Conservation (phyloP, 2,113 vertebrate genomes). For the Guaruba guarouba region DNA sequence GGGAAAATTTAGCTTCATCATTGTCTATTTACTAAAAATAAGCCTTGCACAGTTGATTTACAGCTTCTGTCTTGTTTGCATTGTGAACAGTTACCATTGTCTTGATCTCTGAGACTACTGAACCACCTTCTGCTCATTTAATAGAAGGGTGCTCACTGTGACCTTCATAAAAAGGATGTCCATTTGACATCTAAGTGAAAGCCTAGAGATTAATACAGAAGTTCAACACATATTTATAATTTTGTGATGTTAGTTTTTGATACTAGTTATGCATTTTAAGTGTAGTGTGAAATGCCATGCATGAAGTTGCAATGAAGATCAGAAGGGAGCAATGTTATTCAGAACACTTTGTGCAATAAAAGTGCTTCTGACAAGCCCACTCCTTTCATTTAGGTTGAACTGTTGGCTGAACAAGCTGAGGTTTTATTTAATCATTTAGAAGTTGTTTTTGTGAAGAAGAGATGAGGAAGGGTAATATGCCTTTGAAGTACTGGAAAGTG, state of each 20-base stretch:
- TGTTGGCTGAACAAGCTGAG: neutral
- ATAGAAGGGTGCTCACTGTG: neutral
- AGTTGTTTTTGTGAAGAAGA: neutral
- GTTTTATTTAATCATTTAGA: neutral
- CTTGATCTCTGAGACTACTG: neutral
- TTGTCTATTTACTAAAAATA: slow-evolving; percentile 61
- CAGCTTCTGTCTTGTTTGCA: neutral
- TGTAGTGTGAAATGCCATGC: neutral
- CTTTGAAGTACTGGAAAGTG: neutral
- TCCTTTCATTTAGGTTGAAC: neutral
- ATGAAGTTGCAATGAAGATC: neutral
- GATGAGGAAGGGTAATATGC: neutral
- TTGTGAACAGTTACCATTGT: neutral
- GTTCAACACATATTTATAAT: neutral
- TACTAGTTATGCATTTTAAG: neutral
- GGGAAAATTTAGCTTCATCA: slow-evolving; percentile 37
- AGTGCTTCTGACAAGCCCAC: neutral
- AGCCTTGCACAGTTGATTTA: slow-evolving; percentile 22
- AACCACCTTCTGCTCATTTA: neutral
- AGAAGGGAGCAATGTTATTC: neutral
- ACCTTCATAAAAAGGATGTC: neutral
- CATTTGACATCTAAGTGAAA: neutral
- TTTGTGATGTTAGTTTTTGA: neutral
- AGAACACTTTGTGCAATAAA: neutral
- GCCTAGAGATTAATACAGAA: neutral